Percentiles rank a stretch among this genome's conserved stretches.
These are phyloP conservation scores for Euzophera pinguis DNA, from an alignment of 2,888 invertebrate species.

Conservation along the genomic window DNA sequence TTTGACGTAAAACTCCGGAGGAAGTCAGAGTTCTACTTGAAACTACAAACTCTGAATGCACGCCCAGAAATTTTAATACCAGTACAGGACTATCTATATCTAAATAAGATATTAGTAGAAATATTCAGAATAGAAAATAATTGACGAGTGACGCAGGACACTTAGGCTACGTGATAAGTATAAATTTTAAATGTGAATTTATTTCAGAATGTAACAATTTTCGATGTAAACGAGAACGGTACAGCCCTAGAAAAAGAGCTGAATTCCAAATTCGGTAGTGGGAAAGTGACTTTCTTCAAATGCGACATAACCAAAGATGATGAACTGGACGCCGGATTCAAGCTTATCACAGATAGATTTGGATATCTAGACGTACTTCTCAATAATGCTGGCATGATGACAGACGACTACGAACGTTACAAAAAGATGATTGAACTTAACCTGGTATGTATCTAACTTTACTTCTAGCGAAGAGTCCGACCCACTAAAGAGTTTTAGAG, in stretches of 20 bases:
- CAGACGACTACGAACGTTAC: constrained; percentile 26
- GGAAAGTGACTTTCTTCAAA: constrained; percentile 27
- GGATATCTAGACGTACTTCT: constrained; percentile 29
- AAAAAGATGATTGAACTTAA: constrained; percentile 33
- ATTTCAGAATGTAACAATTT: background rate
- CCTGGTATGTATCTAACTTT: constrained; percentile 26
- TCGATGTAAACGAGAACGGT: constrained; percentile 25
- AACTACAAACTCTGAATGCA: too few relatives aligned
- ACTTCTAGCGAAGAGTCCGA: too few relatives aligned
- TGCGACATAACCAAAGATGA: constrained; percentile 33
- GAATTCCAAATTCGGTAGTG: background rate
- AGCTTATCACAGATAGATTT: constrained; percentile 22
- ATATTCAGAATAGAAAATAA: too few relatives aligned
- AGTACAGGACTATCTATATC: too few relatives aligned
- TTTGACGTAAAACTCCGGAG: too few relatives aligned
- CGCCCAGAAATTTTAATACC: too few relatives aligned
- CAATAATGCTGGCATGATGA: constrained; percentile 34
- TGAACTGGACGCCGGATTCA: constrained; percentile 27
- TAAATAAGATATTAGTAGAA: too few relatives aligned
- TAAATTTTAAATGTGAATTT: too few relatives aligned
- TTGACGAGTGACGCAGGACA: too few relatives aligned
- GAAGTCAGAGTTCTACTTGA: too few relatives aligned
- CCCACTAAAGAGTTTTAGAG: too few relatives aligned
- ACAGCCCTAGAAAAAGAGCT: background rate
- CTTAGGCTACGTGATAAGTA: too few relatives aligned